Base-by-base conservation (phyloP, 2,888 invertebrate species). In the Chloroclystis v-ata region DNA sequence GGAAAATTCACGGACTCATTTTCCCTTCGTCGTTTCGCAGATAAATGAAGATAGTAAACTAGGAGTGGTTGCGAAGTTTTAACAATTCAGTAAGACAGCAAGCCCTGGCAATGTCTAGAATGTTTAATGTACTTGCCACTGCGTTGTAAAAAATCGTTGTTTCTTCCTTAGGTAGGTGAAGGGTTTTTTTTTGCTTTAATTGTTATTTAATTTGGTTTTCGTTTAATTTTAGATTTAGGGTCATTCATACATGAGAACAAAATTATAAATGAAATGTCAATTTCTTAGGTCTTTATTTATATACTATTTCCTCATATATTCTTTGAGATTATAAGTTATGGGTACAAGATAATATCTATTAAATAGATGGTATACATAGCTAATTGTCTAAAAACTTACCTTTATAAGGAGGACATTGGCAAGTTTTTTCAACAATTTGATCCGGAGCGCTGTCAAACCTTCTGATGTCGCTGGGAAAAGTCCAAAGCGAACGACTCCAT, bases 391-490 rank as follows among this genome's bases (percentile, higher is more conserved):
- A n/a, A 9, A 5, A 20, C 4, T 43, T 57, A 78, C 80, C 76
- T 60, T 70, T 63, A 46, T 67, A 46, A 14, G 79, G 78, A 10
- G 80, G 79, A 47, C 80, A 81, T 43, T 60, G 32, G 43, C 80
- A 80, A n/a, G 61, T 13, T 10, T 52, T 39, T 0, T 41, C 38
- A 0, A 63, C 58, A 1, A 54, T 43, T 50, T 67, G 68, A 7
- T 66, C 28, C 0, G 66, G 65, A 33, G 66, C 38, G 2, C 57
- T 28, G 0, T 59, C 49, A 5, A 53, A 41, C 56, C 59, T 63
- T 43, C 72, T 60, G 25, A 64, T 5, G 8, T 57, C 52, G 13
- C 62, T 61, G 2, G 63, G 58, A 29, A 52, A 38, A 0, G 57
- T 47, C 65, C 64, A 64, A 0, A 65, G 54, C 72, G 69, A 67